A percentile compares a stretch with the other conserved stretches of the same genome.
These are phyloP conservation scores for Argyrosomus japonicus DNA, from an alignment of 2,113 vertebrate genomes.

Conservation along the genomic window DNA sequence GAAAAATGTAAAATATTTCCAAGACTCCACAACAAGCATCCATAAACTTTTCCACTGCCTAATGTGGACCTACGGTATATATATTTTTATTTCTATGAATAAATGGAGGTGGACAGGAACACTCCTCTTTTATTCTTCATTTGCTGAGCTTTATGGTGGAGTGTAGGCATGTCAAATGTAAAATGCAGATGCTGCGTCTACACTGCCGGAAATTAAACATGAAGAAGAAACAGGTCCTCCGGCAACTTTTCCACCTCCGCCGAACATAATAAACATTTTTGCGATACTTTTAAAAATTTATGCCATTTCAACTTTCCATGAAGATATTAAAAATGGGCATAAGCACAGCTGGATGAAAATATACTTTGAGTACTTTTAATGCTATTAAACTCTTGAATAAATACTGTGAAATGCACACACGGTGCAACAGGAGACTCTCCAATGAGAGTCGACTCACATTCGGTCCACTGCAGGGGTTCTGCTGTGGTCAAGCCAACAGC, in stretches of 20 bases:
- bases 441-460: slow-evolving; percentile 25
- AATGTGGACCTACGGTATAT: background rate
- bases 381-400: slow-evolving; percentile 49
- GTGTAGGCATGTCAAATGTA: background rate
- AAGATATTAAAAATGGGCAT: slow-evolving; percentile 18
- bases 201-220: slow-evolving; percentile 28
- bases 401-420: slow-evolving; percentile 33
- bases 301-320: slow-evolving; percentile 27
- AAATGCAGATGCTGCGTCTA: slow-evolving; percentile 31
- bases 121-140: background rate
- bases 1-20: background rate
- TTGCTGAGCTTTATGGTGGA: background rate
- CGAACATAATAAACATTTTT: slow-evolving; percentile 9
- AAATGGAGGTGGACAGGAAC: background rate
- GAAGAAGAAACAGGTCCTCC: background rate
- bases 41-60: background rate
- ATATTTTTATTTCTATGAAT: background rate
- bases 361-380: slow-evolving; percentile 32
- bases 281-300: background rate
- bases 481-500: slow-evolving; percentile 60
- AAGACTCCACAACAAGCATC: background rate
- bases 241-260: background rate
- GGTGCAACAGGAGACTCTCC: slow-evolving; percentile 48
- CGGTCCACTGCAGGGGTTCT: slow-evolving; percentile 54
- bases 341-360: slow-evolving; percentile 39